These are phyloP conservation scores for Boleophthalmus pectinirostris DNA, from an alignment of 2,113 vertebrate species.

Conservation along the genomic window DNA sequence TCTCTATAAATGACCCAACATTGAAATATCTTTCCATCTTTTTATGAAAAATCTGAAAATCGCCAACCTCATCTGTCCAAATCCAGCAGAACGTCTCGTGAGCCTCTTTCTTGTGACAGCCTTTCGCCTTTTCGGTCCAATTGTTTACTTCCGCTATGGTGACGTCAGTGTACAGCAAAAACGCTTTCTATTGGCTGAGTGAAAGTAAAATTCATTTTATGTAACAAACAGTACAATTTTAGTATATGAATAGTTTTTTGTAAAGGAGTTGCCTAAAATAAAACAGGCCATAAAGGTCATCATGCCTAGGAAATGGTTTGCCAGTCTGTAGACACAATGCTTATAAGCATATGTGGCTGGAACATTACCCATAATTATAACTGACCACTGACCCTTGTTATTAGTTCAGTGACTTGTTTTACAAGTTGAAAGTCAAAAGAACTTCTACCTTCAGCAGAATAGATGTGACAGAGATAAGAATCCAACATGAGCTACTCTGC, in stretches of 20 bases:
- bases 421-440: slow-evolving; percentile 14
- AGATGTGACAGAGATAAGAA: background rate
- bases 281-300: too few species aligned
- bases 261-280: too few species aligned
- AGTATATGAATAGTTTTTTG: background rate
- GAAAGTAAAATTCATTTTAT: background rate
- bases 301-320: too few species aligned
- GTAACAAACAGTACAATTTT: background rate
- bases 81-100: background rate
- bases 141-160: slow-evolving; percentile 65
- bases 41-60: background rate
- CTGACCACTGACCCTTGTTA: slow-evolving; percentile 30
- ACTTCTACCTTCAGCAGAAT: background rate
- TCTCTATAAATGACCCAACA: background rate
- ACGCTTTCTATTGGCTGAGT: background rate
- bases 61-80: background rate
- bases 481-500: background rate
- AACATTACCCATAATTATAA: slow-evolving; percentile 32
- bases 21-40: background rate
- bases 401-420: slow-evolving; percentile 36
- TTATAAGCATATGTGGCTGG: background rate
- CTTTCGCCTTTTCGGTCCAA: background rate
- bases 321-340: too few species aligned
- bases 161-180: slow-evolving; percentile 18
- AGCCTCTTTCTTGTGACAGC: background rate